A percentile compares a stretch with the other conserved stretches of the same genome.
phyloP scores from a whole-genome alignment of 64 coral and sea anemone genomes.

The Stichodactyla mertensii region DNA sequence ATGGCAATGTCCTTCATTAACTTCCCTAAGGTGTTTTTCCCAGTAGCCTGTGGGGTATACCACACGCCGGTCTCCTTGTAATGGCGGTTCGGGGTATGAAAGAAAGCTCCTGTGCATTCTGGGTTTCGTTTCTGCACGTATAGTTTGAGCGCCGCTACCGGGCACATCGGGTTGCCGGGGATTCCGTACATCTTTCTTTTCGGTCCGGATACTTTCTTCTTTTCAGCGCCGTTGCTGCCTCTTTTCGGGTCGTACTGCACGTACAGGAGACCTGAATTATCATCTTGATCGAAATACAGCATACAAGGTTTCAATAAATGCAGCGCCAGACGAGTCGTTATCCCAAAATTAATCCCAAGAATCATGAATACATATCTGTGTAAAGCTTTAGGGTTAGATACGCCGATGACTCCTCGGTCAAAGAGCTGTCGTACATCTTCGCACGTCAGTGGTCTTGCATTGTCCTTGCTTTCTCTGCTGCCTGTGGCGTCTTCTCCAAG shows the following conservation, averaged over 20 bases:
- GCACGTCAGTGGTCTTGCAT: conserved; percentile 36
- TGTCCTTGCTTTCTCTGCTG: conserved; percentile 19
- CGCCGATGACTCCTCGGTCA: conserved; percentile 64
- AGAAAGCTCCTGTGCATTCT: conserved; percentile 44
- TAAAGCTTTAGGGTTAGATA: conserved; percentile 62
- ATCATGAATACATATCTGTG: conserved; percentile 64
- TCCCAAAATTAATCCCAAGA: conserved; percentile 86
- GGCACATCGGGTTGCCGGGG: conserved; percentile 39
- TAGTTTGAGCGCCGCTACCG: conserved; percentile 46
- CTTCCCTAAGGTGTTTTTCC: conserved; percentile 50
- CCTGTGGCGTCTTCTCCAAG: conserved; percentile 24
- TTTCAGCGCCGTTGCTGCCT: not conserved
- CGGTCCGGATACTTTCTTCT: conserved; percentile 40
- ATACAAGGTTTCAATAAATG: conserved; percentile 61
- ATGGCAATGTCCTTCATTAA: conserved; percentile 75
- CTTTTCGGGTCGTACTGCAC: conserved; percentile 31
- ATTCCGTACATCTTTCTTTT: conserved; percentile 41
- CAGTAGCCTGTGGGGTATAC: conserved; percentile 73
- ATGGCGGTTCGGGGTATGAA: conserved; percentile 69
- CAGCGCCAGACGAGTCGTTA: conserved; percentile 58
- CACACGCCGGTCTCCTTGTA: conserved; percentile 60
- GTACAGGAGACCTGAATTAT: conserved; percentile 44
- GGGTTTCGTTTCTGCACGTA: conserved; percentile 37
- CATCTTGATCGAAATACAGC: conserved; percentile 65
- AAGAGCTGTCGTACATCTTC: conserved; percentile 62